Conservation (phyloP, 30 jellyfish, hydroid and myxozoan genomes). For the Chrysaora quinquecirrha region DNA sequence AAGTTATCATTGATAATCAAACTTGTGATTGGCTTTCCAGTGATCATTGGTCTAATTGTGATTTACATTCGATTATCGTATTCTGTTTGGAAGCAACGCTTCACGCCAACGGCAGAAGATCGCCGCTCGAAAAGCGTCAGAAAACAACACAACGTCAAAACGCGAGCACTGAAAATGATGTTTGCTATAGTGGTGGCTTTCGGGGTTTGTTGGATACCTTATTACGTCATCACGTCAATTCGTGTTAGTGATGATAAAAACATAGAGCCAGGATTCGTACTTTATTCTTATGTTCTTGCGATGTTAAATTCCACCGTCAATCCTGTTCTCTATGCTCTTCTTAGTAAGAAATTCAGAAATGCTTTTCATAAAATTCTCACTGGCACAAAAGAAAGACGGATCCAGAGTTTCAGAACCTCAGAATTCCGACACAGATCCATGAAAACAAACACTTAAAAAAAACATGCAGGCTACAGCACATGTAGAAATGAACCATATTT, state of each 20-base stretch:
- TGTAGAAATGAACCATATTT: too few species aligned
- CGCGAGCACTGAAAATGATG: slow-evolving; percentile 60
- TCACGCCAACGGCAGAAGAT: slow-evolving; percentile 51
- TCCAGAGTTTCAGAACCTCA: not conserved
- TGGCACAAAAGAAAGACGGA: slow-evolving; percentile 17
- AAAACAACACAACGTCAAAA: slow-evolving; percentile 4
- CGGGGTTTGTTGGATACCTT: slow-evolving; percentile 73
- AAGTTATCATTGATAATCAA: slow-evolving; percentile 25
- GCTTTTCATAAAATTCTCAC: slow-evolving; percentile 42
- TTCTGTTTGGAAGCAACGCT: slow-evolving; percentile 55
- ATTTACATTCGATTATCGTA: slow-evolving; percentile 44
- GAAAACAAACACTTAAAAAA: too few species aligned
- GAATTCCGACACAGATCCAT: not conserved
- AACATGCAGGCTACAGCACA: too few species aligned
- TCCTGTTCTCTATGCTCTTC: slow-evolving; percentile 65
- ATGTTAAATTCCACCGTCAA: slow-evolving; percentile 66
- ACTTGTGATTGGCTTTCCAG: slow-evolving; percentile 35
- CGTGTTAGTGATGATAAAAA: slow-evolving; percentile 36
- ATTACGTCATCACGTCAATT: slow-evolving; percentile 50
- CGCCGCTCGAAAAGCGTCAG: slow-evolving; percentile 34
- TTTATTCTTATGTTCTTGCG: slow-evolving; percentile 51
- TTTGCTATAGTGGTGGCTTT: slow-evolving; percentile 60
- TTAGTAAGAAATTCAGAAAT: slow-evolving; percentile 45
- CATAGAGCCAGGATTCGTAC: slow-evolving; percentile 57
- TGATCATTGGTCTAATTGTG: slow-evolving; percentile 29